Evolutionary conservation across 2,888 invertebrate genomes (phyloP), one percentile per base, ranked within the genome.

Genomic region (Timema cristinae): DNA sequence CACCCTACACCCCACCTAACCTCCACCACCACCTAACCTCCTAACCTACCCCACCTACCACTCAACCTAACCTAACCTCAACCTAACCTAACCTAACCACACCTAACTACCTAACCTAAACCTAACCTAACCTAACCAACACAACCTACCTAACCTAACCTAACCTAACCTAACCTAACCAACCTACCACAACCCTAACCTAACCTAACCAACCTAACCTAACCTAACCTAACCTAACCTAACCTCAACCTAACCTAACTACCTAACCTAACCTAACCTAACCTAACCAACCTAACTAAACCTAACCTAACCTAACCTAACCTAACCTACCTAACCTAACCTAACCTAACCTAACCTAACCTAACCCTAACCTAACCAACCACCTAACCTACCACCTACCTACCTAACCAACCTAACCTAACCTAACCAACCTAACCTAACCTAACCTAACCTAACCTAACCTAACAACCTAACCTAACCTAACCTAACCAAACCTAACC

Each of bases 1-100:
- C 77, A 76, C 73, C 74, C 76, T 76, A 75, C 75, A 74, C 72
- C 74, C 74, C 72, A 73, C 71, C 75, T 73, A 74, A 75, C 75
- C 74, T 76, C 73, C 73, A 74, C 74, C 76, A 52, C 51, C 68
- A 72, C 76, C 77, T 73, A 73, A 77, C 76, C 77, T 75, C 32
- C 32, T 2, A 32, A 32, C 32, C 32, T 74, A 75, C 76, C 75
- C 74, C 73, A 73, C 75, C 75, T 73, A 74, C 74, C 75, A 74
- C n/a, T n/a, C 32, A 32, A 32, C 32, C 32, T 32, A 32, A 32
- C 32, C 32, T 73, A 74, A 73, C 74, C 75, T 73, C 32, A 32
- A 75, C 73, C 75, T 75, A 75, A 75, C 73, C 75, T 4, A 32
- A 75, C 73, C 75, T 75, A 75, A 75, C 73, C 75, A 74, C 73